These are phyloP conservation scores for Ischnus inquisitorius DNA, from an alignment of 2,888 invertebrate genomes.

Conservation along the genomic window DNA sequence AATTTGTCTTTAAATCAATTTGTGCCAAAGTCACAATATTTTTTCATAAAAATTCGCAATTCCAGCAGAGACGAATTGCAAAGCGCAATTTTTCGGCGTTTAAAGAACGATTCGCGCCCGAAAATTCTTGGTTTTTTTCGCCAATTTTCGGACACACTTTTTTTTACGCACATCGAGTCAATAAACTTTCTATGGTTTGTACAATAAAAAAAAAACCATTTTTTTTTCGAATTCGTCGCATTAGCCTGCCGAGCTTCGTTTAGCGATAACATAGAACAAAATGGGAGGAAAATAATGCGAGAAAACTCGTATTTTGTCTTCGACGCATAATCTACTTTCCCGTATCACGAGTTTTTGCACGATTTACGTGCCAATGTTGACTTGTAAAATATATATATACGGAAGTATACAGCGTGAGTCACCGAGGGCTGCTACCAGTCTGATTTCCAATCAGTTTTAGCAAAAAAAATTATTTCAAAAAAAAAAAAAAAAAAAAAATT, in stretches of 20 bases:
- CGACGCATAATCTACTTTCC: constrained; percentile 43
- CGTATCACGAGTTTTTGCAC: constrained; percentile 58
- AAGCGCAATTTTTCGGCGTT: no score
- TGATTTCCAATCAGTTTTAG: neutral
- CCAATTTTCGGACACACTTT: neutral
- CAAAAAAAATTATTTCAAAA: no score
- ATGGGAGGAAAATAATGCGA: constrained; percentile 33
- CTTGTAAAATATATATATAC: constrained; percentile 53
- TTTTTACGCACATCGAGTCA: neutral
- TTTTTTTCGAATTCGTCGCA: neutral
- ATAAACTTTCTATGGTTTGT: neutral
- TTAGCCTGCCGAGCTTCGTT: constrained; percentile 8
- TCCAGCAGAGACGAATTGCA: no score
- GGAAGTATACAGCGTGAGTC: constrained; percentile 11
- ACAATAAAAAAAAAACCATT: neutral
- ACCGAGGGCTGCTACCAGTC: neutral
- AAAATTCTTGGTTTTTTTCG: no score
- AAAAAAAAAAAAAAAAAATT: constrained; percentile 2
- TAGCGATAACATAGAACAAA: constrained; percentile 13
- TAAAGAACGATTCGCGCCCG: no score
- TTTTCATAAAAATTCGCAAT: no score
- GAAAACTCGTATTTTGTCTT: constrained; percentile 11
- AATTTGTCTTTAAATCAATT: no score
- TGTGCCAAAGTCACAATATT: no score
- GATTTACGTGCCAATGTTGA: constrained; percentile 35